A percentile compares a stretch with the other conserved stretches of the same genome.
These are phyloP conservation scores for Balearica regulorum DNA, from an alignment of 2,797 vertebrate species.

Conservation along the genomic window DNA sequence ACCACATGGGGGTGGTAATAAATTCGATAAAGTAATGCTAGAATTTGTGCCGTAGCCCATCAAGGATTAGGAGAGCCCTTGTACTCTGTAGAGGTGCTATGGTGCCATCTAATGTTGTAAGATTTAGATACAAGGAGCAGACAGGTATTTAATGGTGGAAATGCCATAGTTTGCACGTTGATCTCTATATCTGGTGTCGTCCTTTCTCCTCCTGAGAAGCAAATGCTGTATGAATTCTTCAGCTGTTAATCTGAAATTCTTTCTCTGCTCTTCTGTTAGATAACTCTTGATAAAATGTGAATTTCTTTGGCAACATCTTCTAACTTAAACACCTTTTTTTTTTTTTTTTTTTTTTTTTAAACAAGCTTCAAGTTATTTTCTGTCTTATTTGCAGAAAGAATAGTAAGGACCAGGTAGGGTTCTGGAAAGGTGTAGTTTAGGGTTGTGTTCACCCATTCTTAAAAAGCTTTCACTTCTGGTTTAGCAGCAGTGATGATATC, in stretches of 20 bases:
- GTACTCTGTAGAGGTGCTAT: not conserved
- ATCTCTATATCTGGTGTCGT: not conserved
- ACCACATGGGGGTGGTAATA: not conserved
- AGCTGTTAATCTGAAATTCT: not conserved
- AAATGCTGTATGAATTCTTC: not conserved
- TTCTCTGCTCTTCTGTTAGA: not conserved
- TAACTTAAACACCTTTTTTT: not conserved
- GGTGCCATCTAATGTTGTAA: constrained; percentile 44
- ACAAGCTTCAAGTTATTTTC: not conserved
- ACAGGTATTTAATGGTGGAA: no score
- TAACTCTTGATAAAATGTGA: not conserved
- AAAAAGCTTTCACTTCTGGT: not conserved
- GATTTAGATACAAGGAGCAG: not conserved
- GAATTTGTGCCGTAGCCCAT: not conserved
- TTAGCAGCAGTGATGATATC: not conserved
- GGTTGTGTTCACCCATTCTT: not conserved
- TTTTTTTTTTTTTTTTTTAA: not conserved
- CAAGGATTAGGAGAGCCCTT: not conserved
- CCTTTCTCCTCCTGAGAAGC: not conserved
- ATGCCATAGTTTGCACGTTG: not conserved
- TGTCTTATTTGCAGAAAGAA: not conserved
- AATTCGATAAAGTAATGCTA: not conserved
- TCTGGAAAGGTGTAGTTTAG: not conserved
- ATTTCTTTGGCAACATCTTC: not conserved
- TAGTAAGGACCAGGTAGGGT: no score